Base-by-base conservation (phyloP, 2,888 invertebrate species). In the Coecobrya sp. region DNA sequence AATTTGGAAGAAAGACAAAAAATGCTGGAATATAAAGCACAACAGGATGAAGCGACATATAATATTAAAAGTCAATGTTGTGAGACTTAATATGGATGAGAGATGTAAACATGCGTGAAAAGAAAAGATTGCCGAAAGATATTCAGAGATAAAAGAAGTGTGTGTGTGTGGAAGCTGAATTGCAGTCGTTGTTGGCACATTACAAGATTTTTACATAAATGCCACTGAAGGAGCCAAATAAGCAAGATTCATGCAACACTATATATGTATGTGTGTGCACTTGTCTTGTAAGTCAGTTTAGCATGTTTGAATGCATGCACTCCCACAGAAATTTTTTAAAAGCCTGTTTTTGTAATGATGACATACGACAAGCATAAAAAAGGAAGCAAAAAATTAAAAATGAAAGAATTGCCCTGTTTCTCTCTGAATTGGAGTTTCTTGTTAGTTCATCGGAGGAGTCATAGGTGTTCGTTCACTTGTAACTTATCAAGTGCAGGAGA, bases 131-230 rank as follows among this genome's bases (percentile, higher is more conserved):
- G 79, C 79, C 79, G 79, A 81, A 52, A 81, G 79, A 81, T 81
- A 81, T 81, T 13, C 79, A 81, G 52, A 68, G 68, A 81, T 81
- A 55, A 81, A 55, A 55, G n/a, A 25, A 1, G n/a, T 25, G 49
- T 45, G 25, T 52, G 52, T 52, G 1, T 3, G 5, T 55, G 25
- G 49, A 81, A 30, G 42, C 27, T 81, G 13, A 27, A 52, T 81
- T 81, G 49, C 79, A 81, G 52, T 81, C 52, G 79, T 81, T 81
- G 52, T 81, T 81, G 79, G 79, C 79, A 81, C 79, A 81, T 81
- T 81, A 81, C 79, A 81, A 27, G 10, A 81, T 55, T 81, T 81
- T 81, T 81, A 81, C 79, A 19, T 36, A 36, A 36, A 36, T 81
- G 79, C 27, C 55, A 52, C 52, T 25, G n/a, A 81, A 81, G 10